Conservation (phyloP, 2,888 invertebrate species). For the Sphaerophoria rueppellii region DNA sequence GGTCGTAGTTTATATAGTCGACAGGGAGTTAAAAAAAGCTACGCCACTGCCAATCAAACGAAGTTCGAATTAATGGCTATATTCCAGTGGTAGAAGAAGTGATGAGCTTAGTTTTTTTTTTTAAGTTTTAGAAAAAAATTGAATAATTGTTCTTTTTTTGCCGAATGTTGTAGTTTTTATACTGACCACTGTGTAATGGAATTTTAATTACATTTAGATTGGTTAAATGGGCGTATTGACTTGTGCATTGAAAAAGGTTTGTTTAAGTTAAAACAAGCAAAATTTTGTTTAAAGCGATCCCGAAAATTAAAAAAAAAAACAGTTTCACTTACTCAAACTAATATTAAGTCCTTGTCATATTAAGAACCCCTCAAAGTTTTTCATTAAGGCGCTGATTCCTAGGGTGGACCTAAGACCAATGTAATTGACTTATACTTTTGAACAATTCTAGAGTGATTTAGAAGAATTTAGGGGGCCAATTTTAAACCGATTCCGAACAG, state of each 20-base stretch:
- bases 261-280: neutral
- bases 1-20: slow-evolving; percentile 31
- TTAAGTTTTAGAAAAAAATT: slow-evolving; percentile 32
- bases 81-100: slow-evolving; percentile 27
- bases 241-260: slow-evolving; percentile 1
- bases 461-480: too few species aligned
- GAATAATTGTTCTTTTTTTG: slow-evolving; percentile 20
- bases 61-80: slow-evolving; percentile 53
- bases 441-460: too few species aligned
- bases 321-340: too few species aligned
- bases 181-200: slow-evolving; percentile 44
- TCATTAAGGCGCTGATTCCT: too few species aligned
- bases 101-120: slow-evolving; percentile 25
- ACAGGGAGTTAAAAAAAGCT: neutral
- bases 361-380: too few species aligned
- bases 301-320: too few species aligned
- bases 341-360: too few species aligned
- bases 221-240: slow-evolving; percentile 14
- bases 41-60: slow-evolving; percentile 37
- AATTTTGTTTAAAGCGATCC: too few species aligned
- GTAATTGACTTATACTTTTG: too few species aligned
- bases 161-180: slow-evolving; percentile 1
- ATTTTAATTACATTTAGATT: slow-evolving; percentile 67
- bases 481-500: too few species aligned
- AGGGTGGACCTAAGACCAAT: too few species aligned